Base-by-base conservation (phyloP, 2,797 vertebrate genomes). In the Galago senegalensis region DNA sequence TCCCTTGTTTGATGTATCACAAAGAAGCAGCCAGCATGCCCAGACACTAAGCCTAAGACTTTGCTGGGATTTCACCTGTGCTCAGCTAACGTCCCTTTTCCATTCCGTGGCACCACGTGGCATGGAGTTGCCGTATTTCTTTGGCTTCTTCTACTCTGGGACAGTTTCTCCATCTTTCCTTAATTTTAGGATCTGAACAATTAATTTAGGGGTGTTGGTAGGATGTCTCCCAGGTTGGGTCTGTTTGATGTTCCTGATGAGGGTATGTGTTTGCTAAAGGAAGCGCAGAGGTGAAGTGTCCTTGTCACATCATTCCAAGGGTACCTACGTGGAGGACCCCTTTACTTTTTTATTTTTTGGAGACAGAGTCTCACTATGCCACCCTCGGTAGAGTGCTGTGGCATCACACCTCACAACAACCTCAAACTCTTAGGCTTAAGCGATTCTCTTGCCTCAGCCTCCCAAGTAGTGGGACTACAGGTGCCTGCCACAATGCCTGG, bases 1-100 rank as follows among this genome's bases (percentile, higher is more conserved):
- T 0, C 10, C 10, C 7, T 0, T 3, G 79, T 20, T 21, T 17
- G 7, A 1, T 13, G 4, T 17, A 29, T 43, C 23, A 23, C 6
- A 12, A 4, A 0, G 1, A 34, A 12, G 58, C 6, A 46, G 10
- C 2, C 6, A 1, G 1, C 9, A 0, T 1, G 14, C 2, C 27
- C 20, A 0, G 16, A 4, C n/a, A 2, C 29, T 8, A 2, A 23
- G 3, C 5, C 14, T 3, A 25, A 34, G 27, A 14, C n/a, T 40
- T 10, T 3, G 9, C 8, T 18, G 58, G 25, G n/a, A 27, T 34
- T 58, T 46, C 17, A 6, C 27, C 10, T 3, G 3, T 43, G n/a
- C 81, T 65, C 20, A 3, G 21, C 43, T 17, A 17, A 65, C 23
- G 27, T 9, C 29, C 10, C 27, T 25, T 56, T 61, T 31, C 25